A percentile compares a stretch with the other conserved stretches of the same genome.
phyloP scores from a whole-genome alignment of 2,888 invertebrate species.

The Phengaris alcon region DNA sequence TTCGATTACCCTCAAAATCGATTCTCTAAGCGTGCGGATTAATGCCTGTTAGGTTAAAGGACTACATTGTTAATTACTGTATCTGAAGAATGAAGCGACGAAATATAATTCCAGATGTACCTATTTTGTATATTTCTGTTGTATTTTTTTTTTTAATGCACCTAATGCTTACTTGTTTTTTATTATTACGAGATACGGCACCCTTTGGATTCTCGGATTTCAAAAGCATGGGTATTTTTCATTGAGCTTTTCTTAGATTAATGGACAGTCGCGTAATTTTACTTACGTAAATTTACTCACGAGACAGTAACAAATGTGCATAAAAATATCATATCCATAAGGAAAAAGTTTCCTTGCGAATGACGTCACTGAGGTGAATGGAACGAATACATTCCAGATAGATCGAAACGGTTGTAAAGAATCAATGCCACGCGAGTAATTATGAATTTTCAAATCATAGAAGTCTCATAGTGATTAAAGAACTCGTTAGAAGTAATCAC shows the following conservation, averaged over 20 bases:
- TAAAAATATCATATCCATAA: conserved; percentile 1
- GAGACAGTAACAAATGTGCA: background rate
- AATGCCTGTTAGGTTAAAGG: too few species aligned
- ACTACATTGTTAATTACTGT: too few species aligned
- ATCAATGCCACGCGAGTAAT: background rate
- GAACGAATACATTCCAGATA: background rate
- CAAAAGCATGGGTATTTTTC: background rate
- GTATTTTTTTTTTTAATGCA: too few species aligned
- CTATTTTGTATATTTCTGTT: too few species aligned
- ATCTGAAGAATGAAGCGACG: too few species aligned
- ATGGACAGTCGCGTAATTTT: background rate
- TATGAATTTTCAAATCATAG: background rate
- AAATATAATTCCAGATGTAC: too few species aligned
- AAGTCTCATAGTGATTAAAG: background rate
- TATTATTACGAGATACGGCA: background rate
- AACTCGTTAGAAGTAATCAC: background rate
- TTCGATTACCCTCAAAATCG: too few species aligned
- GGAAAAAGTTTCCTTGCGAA: background rate
- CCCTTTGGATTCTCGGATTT: background rate
- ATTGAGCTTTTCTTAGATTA: background rate
- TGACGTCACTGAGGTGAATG: background rate
- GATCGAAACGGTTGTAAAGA: background rate
- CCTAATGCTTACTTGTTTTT: too few species aligned
- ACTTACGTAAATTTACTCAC: background rate
- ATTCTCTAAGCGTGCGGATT: too few species aligned